These are phyloP conservation scores for Parasteatoda lunata DNA, from an alignment of 2,888 invertebrate genomes.

Conservation along the genomic window DNA sequence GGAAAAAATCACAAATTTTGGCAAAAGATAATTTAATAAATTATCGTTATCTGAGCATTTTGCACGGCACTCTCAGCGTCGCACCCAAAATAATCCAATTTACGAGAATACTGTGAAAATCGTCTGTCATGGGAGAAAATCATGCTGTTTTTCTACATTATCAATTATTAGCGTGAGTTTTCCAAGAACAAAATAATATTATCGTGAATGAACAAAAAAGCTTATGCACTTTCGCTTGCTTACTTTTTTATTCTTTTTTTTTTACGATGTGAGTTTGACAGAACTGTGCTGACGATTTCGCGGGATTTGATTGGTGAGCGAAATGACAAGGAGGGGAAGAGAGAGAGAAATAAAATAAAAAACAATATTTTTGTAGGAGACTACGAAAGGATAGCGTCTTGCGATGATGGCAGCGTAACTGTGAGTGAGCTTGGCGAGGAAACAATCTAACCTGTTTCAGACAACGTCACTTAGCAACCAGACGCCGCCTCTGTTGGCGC, in stretches of 20 bases:
- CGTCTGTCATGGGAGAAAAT: neutral
- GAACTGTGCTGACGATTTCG: constrained; percentile 18
- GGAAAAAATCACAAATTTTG: neutral
- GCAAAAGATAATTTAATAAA: neutral
- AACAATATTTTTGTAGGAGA: constrained; percentile 8
- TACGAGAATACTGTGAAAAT: too few species aligned
- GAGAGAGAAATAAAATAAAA: neutral
- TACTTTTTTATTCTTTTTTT: neutral
- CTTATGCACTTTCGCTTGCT: neutral
- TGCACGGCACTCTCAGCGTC: neutral
- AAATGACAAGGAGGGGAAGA: constrained; percentile 6
- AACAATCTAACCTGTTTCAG: constrained; percentile 62
- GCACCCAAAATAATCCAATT: neutral
- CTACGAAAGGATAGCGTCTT: constrained; percentile 19
- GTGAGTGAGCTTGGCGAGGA: constrained; percentile 45
- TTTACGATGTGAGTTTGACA: constrained; percentile 6
- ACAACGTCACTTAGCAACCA: constrained; percentile 56
- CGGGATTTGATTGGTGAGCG: constrained; percentile 13
- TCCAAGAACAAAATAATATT: neutral
- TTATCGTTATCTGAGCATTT: constrained; percentile 43
- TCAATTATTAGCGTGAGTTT: neutral
- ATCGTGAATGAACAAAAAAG: neutral
- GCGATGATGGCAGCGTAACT: constrained; percentile 37
- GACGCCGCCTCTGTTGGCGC: constrained; percentile 55
- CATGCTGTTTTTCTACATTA: neutral